Evolutionary conservation across 2,888 invertebrate species (phyloP).

Genomic region (Tenodera sinensis): DNA sequence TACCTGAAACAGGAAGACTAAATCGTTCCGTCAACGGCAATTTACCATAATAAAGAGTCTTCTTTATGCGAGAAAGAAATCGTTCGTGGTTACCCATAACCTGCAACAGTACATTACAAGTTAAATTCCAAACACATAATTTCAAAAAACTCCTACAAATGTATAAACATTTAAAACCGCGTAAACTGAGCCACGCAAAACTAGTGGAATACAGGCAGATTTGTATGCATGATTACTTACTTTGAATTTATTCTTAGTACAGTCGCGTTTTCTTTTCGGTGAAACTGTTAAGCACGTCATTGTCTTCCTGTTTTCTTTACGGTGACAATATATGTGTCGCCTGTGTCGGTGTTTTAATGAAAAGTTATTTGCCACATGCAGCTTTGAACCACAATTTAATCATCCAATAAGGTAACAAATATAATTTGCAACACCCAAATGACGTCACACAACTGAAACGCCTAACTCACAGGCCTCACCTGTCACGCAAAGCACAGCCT

Average conservation of each 20-base stretch:
- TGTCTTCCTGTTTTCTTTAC: not conserved
- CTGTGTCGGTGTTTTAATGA: not conserved
- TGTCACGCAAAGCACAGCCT: too few relatives aligned
- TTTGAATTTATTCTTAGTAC: conserved; percentile 53
- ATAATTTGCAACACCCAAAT: not conserved
- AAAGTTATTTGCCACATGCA: not conserved
- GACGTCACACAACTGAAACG: not conserved
- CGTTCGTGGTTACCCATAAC: conserved; percentile 67
- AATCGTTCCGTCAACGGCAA: conserved; percentile 67
- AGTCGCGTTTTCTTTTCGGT: conserved; percentile 51
- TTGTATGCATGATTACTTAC: conserved; percentile 40
- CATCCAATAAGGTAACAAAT: not conserved
- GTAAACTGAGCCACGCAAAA: not conserved
- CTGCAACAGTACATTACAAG: conserved; percentile 44
- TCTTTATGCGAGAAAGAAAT: conserved; percentile 77
- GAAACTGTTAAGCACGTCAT: conserved; percentile 17
- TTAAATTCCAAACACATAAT: not conserved
- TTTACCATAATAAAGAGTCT: conserved; percentile 85
- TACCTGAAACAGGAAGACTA: conserved; percentile 78
- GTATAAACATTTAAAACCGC: not conserved
- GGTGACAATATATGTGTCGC: not conserved
- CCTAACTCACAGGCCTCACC: too few relatives aligned
- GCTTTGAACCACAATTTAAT: not conserved
- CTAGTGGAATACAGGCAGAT: too few relatives aligned
- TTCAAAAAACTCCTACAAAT: too few relatives aligned